A percentile compares a stretch with the other conserved stretches of the same genome.
Evolutionary conservation across 2,113 vertebrate species (phyloP).

Genomic region (Opisthocomus hoazin): DNA sequence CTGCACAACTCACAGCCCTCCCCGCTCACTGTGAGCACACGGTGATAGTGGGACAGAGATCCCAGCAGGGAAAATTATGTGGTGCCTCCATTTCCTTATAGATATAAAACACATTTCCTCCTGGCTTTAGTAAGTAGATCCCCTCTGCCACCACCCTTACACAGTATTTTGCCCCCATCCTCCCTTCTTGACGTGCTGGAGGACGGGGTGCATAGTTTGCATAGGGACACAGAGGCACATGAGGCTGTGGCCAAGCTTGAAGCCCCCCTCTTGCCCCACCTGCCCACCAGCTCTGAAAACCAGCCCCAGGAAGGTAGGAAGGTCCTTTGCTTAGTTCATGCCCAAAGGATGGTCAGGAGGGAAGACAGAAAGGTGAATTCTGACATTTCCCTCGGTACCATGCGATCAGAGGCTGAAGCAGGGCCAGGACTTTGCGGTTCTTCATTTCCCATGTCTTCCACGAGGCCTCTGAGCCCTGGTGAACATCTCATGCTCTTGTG

Average conservation of each 20-base stretch:
- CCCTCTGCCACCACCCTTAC: background rate
- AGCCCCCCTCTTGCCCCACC: background rate
- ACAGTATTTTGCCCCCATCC: background rate
- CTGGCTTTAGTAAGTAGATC: background rate
- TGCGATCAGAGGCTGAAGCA: background rate
- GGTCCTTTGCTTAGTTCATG: background rate
- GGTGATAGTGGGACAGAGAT: background rate
- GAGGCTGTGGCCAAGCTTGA: background rate
- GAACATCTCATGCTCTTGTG: background rate
- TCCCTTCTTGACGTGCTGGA: rapidly evolving
- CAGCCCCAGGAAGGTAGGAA: background rate
- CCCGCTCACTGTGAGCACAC: rapidly evolving
- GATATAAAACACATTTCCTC: background rate
- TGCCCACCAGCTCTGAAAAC: background rate
- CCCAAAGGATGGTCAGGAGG: background rate
- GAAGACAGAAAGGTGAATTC: background rate
- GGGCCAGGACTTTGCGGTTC: background rate
- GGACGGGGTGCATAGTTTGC: background rate
- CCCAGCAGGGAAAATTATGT: background rate
- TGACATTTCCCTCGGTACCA: background rate
- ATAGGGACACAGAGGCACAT: background rate
- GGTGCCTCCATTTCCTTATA: background rate
- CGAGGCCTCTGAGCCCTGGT: rapidly evolving
- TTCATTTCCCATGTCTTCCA: background rate
- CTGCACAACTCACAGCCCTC: background rate